phyloP scores from a whole-genome alignment of 2,797 vertebrate species.

The Macrochelys suwanniensis region DNA sequence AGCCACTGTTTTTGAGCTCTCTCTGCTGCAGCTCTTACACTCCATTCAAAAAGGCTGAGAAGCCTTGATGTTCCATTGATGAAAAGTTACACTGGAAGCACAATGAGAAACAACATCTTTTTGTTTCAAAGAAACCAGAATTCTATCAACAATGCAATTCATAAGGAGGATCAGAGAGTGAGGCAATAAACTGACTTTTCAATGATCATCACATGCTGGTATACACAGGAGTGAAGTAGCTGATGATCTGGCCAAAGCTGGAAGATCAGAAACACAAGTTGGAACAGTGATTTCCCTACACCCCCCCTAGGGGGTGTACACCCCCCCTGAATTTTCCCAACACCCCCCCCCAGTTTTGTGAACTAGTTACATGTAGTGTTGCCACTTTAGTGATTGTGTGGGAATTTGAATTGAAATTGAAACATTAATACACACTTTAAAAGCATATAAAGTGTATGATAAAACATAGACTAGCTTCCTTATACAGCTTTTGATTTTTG shows the following conservation, averaged over 20 bases:
- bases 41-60: conserved; percentile 24
- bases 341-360: too few relatives aligned
- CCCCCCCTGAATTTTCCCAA: too few relatives aligned
- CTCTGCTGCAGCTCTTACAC: conserved; percentile 23
- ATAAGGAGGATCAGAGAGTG: background rate
- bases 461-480: too few relatives aligned
- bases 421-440: too few relatives aligned
- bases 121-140: background rate
- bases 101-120: background rate
- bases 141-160: background rate
- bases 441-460: too few relatives aligned
- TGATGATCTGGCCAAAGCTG: background rate
- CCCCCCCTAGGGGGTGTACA: too few relatives aligned
- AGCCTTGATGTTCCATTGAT: conserved; percentile 10
- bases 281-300: too few relatives aligned
- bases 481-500: too few relatives aligned
- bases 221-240: background rate
- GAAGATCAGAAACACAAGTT: background rate
- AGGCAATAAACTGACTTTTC: background rate
- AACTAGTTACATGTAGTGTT: too few relatives aligned
- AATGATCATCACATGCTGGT: background rate
- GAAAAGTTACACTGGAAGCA: conserved; percentile 24
- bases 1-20: conserved; percentile 13
- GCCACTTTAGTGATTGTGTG: too few relatives aligned
- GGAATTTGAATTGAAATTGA: too few relatives aligned